Evolutionary conservation across 2,797 vertebrate genomes (phyloP), one percentile per base, ranked within the genome.

Genomic region (Xenopus petersii): DNA sequence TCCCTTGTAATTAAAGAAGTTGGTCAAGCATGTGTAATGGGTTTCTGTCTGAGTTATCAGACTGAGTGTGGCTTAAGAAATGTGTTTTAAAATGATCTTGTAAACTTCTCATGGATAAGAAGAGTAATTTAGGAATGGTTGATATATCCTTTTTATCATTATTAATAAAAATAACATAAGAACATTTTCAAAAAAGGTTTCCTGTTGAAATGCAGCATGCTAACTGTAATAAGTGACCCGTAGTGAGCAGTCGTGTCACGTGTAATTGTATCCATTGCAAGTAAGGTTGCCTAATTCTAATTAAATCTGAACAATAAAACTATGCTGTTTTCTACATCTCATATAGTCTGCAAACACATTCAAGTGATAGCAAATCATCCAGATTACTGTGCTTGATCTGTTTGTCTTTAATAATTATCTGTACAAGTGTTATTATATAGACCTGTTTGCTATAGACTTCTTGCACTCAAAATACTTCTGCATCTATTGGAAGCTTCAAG

Each of bases 261-360:
- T 78, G 75, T 69, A 78, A 78, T 70, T 64, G 65, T 64, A 73
- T 78, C 75, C 70, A 64, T 12, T 69, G 48, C 58, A 64, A 21
- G 75, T 68, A 73, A 78, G 64, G 16, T 48, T 64, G 72, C 72
- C 72, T 58, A 33, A 58, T 63, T 78, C 65, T 73, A 69, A 73
- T 78, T 78, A 73, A 78, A 59, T 64, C 73, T 77, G 70, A 67
- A 77, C 70, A 59, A 47, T 70, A 48, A 64, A 69, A 64, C 64
- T 58, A 61, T 65, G 55, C 67, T 70, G 49, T 51, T 77, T 63
- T 33, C 21, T 15, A n/a, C 67, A 58, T 69, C 30, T 64, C 56
- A 30, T 33, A 68, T 33, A 68, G 60, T 77, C 33, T 62, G 70
- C 59, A 30, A 30, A 30, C 26, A 42, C 36, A 42, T 42, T 42